Conservation (phyloP, 2,888 invertebrate genomes). For the Dinocampus coccinellae region DNA sequence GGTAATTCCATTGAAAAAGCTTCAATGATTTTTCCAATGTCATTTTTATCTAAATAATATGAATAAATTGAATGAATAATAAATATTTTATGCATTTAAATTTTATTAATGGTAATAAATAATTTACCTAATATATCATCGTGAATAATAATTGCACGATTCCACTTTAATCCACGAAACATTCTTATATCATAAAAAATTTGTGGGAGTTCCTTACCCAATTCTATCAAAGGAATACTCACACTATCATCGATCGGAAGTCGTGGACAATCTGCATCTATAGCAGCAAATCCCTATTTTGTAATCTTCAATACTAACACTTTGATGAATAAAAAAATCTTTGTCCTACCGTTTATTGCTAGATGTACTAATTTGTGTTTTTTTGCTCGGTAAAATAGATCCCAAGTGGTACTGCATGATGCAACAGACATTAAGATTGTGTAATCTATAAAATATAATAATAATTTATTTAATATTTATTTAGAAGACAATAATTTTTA, state of each 20-base stretch:
- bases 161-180: constrained; percentile 78
- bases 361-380: constrained; percentile 78
- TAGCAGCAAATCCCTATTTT: constrained; percentile 36
- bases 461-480: not conserved
- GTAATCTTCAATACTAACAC: not conserved
- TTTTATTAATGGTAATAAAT: not conserved
- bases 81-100: not conserved
- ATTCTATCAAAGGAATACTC: constrained; percentile 78
- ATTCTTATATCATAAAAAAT: constrained; percentile 81
- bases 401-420: constrained; percentile 83
- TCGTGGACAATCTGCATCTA: constrained; percentile 83
- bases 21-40: constrained; percentile 76
- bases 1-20: constrained; percentile 73
- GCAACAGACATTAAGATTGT: constrained; percentile 81
- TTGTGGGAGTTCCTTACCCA: constrained; percentile 83
- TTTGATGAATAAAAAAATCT: not conserved
- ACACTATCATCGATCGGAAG: constrained; percentile 78
- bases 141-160: constrained; percentile 78
- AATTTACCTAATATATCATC: constrained; percentile 79
- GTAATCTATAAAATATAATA: constrained; percentile 72
- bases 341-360: constrained; percentile 81
- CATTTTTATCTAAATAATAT: constrained; percentile 72
- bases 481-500: not conserved
- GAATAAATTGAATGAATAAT: not conserved
- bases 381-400: constrained; percentile 75